Conservation (phyloP, 2,797 vertebrate genomes). For the Anomalospiza imberbis region DNA sequence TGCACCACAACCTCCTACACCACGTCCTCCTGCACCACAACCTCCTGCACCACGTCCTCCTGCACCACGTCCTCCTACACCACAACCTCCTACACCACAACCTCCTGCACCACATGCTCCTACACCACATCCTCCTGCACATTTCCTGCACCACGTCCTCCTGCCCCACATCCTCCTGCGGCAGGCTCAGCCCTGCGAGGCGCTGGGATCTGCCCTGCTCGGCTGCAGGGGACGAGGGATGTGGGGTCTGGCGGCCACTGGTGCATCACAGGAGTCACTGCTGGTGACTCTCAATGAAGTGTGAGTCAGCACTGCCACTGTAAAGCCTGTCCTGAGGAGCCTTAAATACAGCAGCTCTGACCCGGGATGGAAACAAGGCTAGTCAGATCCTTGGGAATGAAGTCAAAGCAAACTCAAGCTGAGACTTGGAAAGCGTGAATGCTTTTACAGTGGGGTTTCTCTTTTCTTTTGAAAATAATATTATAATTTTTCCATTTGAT, state of each 20-base stretch:
- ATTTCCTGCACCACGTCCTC: no score
- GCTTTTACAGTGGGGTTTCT: neutral
- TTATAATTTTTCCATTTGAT: neutral
- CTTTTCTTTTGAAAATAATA: neutral
- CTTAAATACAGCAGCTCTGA: neutral
- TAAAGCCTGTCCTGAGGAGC: neutral
- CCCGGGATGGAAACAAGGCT: neutral
- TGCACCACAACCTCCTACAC: no score
- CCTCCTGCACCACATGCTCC: no score
- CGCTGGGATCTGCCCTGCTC: neutral
- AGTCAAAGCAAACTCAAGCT: neutral
- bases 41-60: neutral
- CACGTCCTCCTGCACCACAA: neutral
- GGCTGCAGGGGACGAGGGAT: no score
- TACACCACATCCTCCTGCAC: no score
- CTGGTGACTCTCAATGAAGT: conserved; percentile 8
- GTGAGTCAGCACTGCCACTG: conserved; percentile 2
- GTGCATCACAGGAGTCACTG: neutral
- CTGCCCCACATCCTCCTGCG: no score
- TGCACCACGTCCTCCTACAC: no score
- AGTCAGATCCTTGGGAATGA: neutral
- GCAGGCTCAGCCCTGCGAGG: neutral
- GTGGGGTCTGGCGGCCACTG: fast-evolving
- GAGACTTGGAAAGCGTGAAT: neutral
- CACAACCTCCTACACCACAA: no score